These are phyloP conservation scores for Ptilorrhoa leucosticta DNA, from an alignment of 2,113 vertebrate genomes.

Conservation along the genomic window DNA sequence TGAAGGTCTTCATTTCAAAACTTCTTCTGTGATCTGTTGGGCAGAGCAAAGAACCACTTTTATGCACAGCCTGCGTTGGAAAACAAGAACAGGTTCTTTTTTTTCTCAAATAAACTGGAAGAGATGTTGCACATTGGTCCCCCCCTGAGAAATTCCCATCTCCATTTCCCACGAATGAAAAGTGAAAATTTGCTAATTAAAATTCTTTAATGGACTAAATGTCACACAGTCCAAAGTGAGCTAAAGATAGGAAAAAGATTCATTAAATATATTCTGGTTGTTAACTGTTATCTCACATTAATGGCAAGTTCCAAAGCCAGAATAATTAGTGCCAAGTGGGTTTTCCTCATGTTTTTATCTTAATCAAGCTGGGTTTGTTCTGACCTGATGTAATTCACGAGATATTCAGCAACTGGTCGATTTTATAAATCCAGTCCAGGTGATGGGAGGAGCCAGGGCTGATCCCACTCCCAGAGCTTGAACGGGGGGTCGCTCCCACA, in stretches of 20 bases:
- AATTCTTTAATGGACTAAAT: neutral
- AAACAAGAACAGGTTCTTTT: neutral
- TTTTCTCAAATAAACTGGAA: neutral
- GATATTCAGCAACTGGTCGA: neutral
- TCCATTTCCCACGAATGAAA: neutral
- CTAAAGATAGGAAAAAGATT: neutral
- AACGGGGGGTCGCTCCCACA: accelerated
- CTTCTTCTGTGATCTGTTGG: slow-evolving; percentile 62
- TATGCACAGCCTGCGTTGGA: neutral
- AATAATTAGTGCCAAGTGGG: neutral
- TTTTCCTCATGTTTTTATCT: neutral
- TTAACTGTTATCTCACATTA: neutral
- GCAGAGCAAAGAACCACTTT: slow-evolving; percentile 44
- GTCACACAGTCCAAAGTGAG: neutral
- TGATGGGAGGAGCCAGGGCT: neutral
- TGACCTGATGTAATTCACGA: accelerated
- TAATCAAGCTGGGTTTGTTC: neutral
- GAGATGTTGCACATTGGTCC: neutral
- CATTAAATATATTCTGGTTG: neutral
- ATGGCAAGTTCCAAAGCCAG: neutral
- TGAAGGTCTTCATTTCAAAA: neutral
- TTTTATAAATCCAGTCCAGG: neutral
- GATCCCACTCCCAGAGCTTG: neutral
- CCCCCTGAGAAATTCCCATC: neutral
- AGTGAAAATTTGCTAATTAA: neutral